phyloP scores from a whole-genome alignment of 2,888 invertebrate genomes.

The Nematopogon swammerdamellus region DNA sequence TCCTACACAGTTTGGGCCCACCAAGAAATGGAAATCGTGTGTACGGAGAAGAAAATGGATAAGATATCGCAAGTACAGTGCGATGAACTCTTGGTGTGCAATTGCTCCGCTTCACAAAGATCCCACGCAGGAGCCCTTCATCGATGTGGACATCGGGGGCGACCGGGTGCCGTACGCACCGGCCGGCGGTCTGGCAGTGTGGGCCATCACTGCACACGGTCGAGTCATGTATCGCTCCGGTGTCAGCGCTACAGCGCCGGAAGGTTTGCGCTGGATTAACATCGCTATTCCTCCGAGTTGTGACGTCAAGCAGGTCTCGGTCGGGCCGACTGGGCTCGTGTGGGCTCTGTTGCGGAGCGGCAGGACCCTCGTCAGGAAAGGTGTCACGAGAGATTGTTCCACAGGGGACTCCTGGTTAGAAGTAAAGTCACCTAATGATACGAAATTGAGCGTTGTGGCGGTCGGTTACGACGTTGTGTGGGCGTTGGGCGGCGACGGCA shows the following conservation, averaged over 20 bases:
- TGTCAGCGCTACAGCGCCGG: constrained; percentile 77
- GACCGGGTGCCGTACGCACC: constrained; percentile 75
- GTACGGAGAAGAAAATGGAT: constrained; percentile 89
- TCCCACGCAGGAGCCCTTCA: constrained; percentile 90
- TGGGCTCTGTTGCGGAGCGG: constrained; percentile 88
- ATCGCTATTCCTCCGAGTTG: constrained; percentile 72
- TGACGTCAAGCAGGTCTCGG: constrained; percentile 82
- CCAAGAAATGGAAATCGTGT: constrained; percentile 87
- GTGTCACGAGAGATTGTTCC: constrained; percentile 74
- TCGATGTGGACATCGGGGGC: constrained; percentile 86
- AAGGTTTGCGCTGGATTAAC: constrained; percentile 82
- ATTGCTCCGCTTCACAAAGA: constrained; percentile 87
- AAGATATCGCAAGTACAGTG: constrained; percentile 81
- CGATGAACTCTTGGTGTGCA: constrained; percentile 90
- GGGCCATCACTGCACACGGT: constrained; percentile 92
- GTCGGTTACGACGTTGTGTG: constrained; percentile 78
- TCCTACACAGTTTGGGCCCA: constrained; percentile 74
- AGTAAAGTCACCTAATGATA: constrained; percentile 67
- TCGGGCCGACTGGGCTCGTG: constrained; percentile 81
- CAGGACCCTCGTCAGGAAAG: constrained; percentile 74
- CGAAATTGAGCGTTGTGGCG: constrained; percentile 72
- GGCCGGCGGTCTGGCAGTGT: constrained; percentile 75
- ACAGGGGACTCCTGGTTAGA: constrained; percentile 76
- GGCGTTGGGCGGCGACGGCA: constrained; percentile 79
- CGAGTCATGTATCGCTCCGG: constrained; percentile 85